Evolutionary conservation across 2,888 invertebrate species (phyloP), one percentile per base, ranked within the genome.

Genomic region (Polylopha cassiicola): DNA sequence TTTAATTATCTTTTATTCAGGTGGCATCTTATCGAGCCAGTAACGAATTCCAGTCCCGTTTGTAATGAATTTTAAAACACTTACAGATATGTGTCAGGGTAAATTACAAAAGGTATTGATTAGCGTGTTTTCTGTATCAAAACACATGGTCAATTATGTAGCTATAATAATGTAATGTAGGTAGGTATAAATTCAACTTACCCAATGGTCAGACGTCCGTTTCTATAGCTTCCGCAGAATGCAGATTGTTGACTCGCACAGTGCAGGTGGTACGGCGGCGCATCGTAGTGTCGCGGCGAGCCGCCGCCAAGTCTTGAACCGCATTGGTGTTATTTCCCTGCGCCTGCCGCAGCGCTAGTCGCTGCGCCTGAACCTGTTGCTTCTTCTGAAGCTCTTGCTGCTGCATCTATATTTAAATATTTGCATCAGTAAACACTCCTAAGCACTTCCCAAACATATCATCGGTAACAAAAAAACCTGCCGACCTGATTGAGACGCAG

Each of bases 181-280:
- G n/a, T n/a, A n/a, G n/a, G 6, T 8, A 20, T 6, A n/a, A 2
- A n/a, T 6, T 22, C n/a, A 6, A 39, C 88, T 87, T 79, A 95
- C 95, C 93, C 89, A 89, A 90, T 93, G 93, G 94, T 95, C 95
- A 95, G 91, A 95, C 95, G 89, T 96, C 95, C 88, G 95, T 96
- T 89, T 96, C 95, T 86, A 95, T 93, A 86, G 94, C 92, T 73
- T 92, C 91, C 78, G 93, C 91, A 76, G 92, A 90, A 50, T 79
- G 78, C 48, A 81, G 54, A 52, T 75, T 74, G 67, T 81, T 82
- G 53, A 82, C 78, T 47, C 82, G 81, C 53, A 84, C 82, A 50
- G 76, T 84, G 73, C 81, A 84, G 9, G 58, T 44, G 39, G 69
- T 57, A 36, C 73, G 76, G 16, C 73, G 74, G 45, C 77, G 74